Evolutionary conservation across 1,140 invertebrate species (phyloP), one percentile per base, ranked within the genome.

Genomic region (Solenopsis fugax): DNA sequence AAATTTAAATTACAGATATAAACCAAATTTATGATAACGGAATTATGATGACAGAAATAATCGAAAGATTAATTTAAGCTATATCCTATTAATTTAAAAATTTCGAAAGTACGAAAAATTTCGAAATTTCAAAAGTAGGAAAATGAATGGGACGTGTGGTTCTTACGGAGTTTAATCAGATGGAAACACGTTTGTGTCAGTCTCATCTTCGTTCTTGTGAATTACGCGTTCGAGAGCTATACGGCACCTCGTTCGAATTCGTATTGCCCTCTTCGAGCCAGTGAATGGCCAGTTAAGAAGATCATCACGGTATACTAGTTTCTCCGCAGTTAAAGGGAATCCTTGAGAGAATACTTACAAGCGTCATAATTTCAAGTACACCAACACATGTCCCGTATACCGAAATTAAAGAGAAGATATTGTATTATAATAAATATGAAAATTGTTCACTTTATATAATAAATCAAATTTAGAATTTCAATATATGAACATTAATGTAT

Each of bases 201-300:
- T 78, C 1, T 78, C 45, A 78, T 78, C 45, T 65, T 52, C 12
- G 45, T 29, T 64, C 60, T 45, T 4, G 45, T 45, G 60, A 77
- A 77, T 62, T 62, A 77, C 75, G n/a, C 21, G 71, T 50, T n/a
- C 13, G n/a, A 60, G 18, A 10, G 45, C 45, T 52, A 78, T 65
- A 78, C 10, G 24, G 18, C 45, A 52, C 29, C 45, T 78, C 58
- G 29, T 78, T 78, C 24, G 60, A 65, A 78, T 78, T 78, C 29
- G 24, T 37, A 65, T 78, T 65, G 45, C 76, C 48, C 60, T 78
- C 45, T 78, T 52, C 45, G 29, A 45, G 18, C 60, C 45, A 65
- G 65, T 10, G 76, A 78, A 78, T 65, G 45, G 76, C 60, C 76
- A 65, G 58, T 78, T 78, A 78, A 78, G 58, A 78, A 78, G 76